Evolutionary conservation across 1,140 invertebrate species (phyloP).

Genomic region (Oppia nitens): DNA sequence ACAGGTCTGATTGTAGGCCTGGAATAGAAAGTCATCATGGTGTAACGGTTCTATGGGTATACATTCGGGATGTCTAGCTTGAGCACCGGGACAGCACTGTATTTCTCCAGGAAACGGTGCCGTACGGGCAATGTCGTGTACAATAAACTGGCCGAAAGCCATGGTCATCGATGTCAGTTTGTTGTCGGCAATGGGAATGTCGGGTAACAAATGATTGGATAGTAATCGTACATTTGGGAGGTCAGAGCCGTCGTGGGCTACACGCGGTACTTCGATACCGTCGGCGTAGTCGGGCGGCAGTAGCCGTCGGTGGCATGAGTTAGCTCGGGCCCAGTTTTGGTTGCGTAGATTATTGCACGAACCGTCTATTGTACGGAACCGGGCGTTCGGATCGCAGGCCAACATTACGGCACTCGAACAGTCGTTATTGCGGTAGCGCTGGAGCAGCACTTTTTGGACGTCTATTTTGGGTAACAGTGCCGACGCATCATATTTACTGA

Average conservation of each 20-base stretch:
- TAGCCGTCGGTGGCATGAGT: slow-evolving; percentile 32
- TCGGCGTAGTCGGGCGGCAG: slow-evolving; percentile 45
- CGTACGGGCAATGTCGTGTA: slow-evolving; percentile 14
- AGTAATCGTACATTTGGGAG: slow-evolving; percentile 33
- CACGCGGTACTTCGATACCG: slow-evolving; percentile 26
- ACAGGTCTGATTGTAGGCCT: slow-evolving; percentile 23
- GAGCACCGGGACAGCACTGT: slow-evolving; percentile 8
- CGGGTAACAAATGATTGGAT: slow-evolving; percentile 28
- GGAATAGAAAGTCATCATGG: slow-evolving; percentile 24
- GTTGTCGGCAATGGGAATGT: slow-evolving; percentile 14
- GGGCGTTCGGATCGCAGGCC: slow-evolving; percentile 16
- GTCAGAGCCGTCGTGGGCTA: slow-evolving; percentile 26
- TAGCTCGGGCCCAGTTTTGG: slow-evolving; percentile 59
- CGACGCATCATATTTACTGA: neutral
- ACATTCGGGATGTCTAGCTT: slow-evolving; percentile 19
- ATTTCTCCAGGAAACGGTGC: slow-evolving; percentile 22
- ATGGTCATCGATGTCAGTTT: slow-evolving; percentile 10
- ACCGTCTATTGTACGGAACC: slow-evolving; percentile 62
- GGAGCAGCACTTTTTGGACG: neutral
- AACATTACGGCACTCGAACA: neutral
- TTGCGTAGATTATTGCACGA: slow-evolving; percentile 76
- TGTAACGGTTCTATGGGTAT: slow-evolving; percentile 25
- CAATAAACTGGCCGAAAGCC: slow-evolving; percentile 19
- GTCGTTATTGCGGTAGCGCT: neutral
- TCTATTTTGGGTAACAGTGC: slow-evolving; percentile 6